Conservation (phyloP, 2,113 vertebrate species). For the Pygoscelis antarcticus region DNA sequence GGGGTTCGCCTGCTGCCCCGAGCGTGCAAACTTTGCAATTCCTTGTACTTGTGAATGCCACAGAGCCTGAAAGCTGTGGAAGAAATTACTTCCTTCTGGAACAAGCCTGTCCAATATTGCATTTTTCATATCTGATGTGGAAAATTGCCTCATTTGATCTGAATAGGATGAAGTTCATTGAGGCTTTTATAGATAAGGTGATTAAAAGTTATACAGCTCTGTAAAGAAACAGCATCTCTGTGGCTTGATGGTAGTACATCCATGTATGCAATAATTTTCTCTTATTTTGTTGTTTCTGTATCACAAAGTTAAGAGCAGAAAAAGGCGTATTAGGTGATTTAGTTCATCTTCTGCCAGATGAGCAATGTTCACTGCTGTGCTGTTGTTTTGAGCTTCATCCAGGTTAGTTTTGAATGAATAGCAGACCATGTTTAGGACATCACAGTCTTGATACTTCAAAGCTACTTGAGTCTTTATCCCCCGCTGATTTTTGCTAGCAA, state of each 20-base stretch:
- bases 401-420: neutral
- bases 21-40: neutral
- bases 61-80: neutral
- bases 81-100: neutral
- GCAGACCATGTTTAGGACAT: neutral
- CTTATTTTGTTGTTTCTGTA: neutral
- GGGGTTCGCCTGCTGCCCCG: accelerated
- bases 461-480: neutral
- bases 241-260: neutral
- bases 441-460: neutral
- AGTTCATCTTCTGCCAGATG: neutral
- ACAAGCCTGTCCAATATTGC: neutral
- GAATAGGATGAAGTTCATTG: neutral
- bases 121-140: neutral
- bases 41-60: neutral
- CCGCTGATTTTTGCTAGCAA: neutral
- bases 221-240: neutral
- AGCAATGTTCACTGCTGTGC: neutral
- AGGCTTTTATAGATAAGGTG: neutral
- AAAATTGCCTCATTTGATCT: neutral
- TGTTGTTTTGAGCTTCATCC: neutral
- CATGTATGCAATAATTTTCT: neutral
- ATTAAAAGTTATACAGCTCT: neutral
- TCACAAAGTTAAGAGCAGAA: neutral
- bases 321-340: neutral